A percentile compares a stretch with the other conserved stretches of the same genome.
Evolutionary conservation across 2,797 vertebrate species (phyloP).

Genomic region (Melanotaenia pygmaea): DNA sequence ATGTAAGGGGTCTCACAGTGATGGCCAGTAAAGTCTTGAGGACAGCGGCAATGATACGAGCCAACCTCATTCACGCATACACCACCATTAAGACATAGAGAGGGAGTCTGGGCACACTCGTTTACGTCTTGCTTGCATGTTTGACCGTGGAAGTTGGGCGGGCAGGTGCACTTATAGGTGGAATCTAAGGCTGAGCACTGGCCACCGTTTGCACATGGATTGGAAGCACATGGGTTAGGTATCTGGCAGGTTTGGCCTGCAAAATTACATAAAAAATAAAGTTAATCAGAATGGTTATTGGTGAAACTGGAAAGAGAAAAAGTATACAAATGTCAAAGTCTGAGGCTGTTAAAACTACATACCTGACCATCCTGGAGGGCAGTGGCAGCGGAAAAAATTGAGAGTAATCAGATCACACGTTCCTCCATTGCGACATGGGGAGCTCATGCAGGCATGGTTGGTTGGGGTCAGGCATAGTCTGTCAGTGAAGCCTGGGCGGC

Average conservation of each 20-base stretch:
- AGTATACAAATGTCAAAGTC: background rate
- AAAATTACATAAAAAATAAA: slow-evolving; percentile 14
- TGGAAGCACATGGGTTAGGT: slow-evolving; percentile 95
- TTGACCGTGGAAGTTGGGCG: slow-evolving; percentile 87
- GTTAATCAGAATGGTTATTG: background rate
- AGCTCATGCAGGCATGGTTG: slow-evolving; percentile 91
- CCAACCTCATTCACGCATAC: slow-evolving; percentile 91
- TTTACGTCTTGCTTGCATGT: slow-evolving; percentile 94
- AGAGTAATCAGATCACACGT: slow-evolving; percentile 90
- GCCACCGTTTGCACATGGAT: slow-evolving; percentile 94
- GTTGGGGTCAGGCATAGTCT: slow-evolving; percentile 91
- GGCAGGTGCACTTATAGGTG: slow-evolving; percentile 90
- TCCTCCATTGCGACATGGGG: slow-evolving; percentile 93
- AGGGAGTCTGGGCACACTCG: slow-evolving; percentile 85
- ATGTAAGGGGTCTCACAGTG: slow-evolving; percentile 91
- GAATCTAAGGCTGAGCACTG: slow-evolving; percentile 92
- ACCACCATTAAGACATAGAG: slow-evolving; percentile 87
- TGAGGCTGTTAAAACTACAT: slow-evolving; percentile 21
- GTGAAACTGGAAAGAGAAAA: background rate
- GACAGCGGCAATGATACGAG: slow-evolving; percentile 90
- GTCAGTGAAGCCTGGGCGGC: slow-evolving; percentile 91
- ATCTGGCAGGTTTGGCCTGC: slow-evolving; percentile 93
- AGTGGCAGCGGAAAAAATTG: slow-evolving; percentile 88
- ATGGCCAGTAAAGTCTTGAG: slow-evolving; percentile 84
- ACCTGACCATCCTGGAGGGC: slow-evolving; percentile 97